A percentile compares a stretch with the other conserved stretches of the same genome.
These are phyloP conservation scores for Myanophis thanlyinensis DNA, from an alignment of 2,113 vertebrate species.

Conservation along the genomic window DNA sequence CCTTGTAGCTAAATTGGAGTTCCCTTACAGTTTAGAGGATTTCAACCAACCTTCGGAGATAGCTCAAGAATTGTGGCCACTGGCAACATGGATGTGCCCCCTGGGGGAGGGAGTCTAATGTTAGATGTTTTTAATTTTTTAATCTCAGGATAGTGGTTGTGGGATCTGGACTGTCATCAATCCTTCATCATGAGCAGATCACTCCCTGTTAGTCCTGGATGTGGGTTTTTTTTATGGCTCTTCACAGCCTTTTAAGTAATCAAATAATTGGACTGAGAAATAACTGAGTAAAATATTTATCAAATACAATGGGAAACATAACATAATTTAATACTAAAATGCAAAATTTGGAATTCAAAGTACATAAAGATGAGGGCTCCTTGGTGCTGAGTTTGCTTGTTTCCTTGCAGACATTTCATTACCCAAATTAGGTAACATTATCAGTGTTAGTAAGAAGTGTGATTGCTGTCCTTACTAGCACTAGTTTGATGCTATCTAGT, in stretches of 20 bases:
- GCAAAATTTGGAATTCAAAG: not conserved
- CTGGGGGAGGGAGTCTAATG: not conserved
- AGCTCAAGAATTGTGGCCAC: not conserved
- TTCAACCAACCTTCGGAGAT: not conserved
- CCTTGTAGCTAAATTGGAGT: not conserved
- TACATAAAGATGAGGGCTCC: not conserved
- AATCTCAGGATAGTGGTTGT: not conserved
- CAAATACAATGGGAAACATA: not conserved
- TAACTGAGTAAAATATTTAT: not conserved
- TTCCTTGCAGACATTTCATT: too few species aligned
- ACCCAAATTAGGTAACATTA: too few species aligned
- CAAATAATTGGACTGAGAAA: not conserved
- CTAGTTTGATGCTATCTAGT: not conserved
- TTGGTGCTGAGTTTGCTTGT: too few species aligned
- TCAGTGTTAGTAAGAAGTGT: too few species aligned
- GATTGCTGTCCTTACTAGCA: too few species aligned
- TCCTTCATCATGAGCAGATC: not conserved
- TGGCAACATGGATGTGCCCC: not conserved
- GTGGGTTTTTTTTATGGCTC: not conserved
- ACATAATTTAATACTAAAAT: not conserved
- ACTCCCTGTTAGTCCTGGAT: not conserved
- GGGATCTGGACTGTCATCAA: not conserved
- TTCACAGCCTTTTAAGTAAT: too few species aligned
- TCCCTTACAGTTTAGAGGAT: not conserved
- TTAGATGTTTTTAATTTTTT: not conserved